Evolutionary conservation across 2,888 invertebrate genomes (phyloP).

Genomic region (Thumatha senex): DNA sequence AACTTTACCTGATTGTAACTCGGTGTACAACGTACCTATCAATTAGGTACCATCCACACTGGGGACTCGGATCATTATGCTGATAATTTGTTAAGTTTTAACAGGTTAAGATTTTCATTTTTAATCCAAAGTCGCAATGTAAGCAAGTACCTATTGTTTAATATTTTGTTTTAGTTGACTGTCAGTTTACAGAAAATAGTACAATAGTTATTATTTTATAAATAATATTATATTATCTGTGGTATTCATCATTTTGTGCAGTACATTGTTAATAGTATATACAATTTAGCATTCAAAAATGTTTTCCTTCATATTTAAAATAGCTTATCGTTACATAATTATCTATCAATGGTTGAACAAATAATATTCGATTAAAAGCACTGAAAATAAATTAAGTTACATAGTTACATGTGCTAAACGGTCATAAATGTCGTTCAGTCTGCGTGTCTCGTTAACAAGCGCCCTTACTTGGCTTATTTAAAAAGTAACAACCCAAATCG

Average conservation of each 20-base stretch:
- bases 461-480: slow-evolving; percentile 74
- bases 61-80: slow-evolving; percentile 31
- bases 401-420: slow-evolving; percentile 40
- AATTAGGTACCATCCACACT: slow-evolving; percentile 27
- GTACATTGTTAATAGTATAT: too few relatives aligned
- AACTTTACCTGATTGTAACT: slow-evolving; percentile 31
- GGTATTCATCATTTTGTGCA: too few relatives aligned
- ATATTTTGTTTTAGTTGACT: too few relatives aligned
- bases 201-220: too few relatives aligned
- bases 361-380: slow-evolving; percentile 4
- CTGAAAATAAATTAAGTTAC: slow-evolving; percentile 23
- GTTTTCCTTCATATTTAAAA: too few relatives aligned
- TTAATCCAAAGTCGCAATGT: too few relatives aligned
- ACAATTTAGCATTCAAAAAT: too few relatives aligned
- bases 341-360: not conserved
- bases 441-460: slow-evolving; percentile 67
- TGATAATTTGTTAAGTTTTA: slow-evolving; percentile 26
- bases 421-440: slow-evolving; percentile 50
- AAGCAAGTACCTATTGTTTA: too few relatives aligned
- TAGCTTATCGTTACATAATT: too few relatives aligned
- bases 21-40: slow-evolving; percentile 32
- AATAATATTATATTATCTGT: too few relatives aligned
- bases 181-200: too few relatives aligned
- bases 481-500: slow-evolving; percentile 76
- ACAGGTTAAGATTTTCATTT: too few relatives aligned